phyloP scores from a whole-genome alignment of 1,140 invertebrate species.

The Diploscapter pachys region DNA sequence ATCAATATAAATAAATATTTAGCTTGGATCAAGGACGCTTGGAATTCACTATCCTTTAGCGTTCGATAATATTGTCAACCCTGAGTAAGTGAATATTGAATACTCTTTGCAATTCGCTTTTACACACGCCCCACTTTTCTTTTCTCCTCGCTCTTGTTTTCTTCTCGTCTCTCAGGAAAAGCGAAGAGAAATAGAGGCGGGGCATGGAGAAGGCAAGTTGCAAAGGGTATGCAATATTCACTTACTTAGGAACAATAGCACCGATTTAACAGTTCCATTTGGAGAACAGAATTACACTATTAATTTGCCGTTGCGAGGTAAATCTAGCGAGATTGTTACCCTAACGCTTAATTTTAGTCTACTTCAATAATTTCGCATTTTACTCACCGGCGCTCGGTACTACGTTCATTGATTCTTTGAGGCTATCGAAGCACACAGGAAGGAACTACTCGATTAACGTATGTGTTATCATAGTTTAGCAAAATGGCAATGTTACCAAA shows the following conservation, averaged over 20 bases:
- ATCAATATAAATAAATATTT: not conserved
- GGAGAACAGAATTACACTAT: too few relatives aligned
- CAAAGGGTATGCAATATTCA: too few relatives aligned
- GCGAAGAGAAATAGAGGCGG: too few relatives aligned
- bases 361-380: slow-evolving; percentile 35
- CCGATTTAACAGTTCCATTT: too few relatives aligned
- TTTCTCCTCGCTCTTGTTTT: not conserved
- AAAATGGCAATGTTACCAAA: not conserved
- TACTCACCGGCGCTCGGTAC: slow-evolving; percentile 27
- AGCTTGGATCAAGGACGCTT: slow-evolving; percentile 24
- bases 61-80: slow-evolving; percentile 16
- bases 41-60: slow-evolving; percentile 30
- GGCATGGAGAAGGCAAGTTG: too few relatives aligned
- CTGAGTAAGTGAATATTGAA: not conserved
- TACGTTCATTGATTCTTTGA: slow-evolving; percentile 27
- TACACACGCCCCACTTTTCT: not conserved
- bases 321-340: too few relatives aligned
- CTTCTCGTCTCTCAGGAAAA: not conserved
- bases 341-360: slow-evolving; percentile 8
- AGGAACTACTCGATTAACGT: slow-evolving; percentile 17
- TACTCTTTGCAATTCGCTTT: slow-evolving; percentile 8
- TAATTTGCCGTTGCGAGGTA: too few relatives aligned
- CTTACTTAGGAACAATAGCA: too few relatives aligned
- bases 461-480: not conserved
- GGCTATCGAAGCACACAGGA: not conserved